Evolutionary conservation across 2,888 invertebrate genomes (phyloP).

Genomic region (Pardosa pseudoannulata): DNA sequence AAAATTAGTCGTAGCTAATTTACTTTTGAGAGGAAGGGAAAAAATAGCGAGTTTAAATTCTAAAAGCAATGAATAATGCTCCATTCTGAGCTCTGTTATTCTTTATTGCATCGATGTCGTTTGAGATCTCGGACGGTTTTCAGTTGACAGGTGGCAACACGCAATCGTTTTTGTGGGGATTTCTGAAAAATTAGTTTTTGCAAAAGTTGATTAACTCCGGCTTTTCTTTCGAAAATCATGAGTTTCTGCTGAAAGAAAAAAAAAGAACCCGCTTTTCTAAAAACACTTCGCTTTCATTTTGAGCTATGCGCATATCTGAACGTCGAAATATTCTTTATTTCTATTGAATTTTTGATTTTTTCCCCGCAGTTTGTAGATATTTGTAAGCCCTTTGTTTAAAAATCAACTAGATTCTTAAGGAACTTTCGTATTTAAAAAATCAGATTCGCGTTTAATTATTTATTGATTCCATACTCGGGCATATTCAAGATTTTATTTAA

Average conservation of each 20-base stretch:
- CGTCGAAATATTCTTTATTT: background rate
- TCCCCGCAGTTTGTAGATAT: background rate
- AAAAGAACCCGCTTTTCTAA: background rate
- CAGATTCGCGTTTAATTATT: too few species aligned
- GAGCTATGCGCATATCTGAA: background rate
- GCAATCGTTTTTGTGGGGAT: slow-evolving; percentile 19
- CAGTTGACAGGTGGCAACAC: slow-evolving; percentile 11
- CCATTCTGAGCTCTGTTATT: background rate
- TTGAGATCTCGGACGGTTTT: background rate
- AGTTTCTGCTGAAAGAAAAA: background rate
- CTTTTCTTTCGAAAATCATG: slow-evolving; percentile 8
- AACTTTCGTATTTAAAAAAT: too few species aligned
- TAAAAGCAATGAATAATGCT: background rate
- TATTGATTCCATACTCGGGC: too few species aligned
- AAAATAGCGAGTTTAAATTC: background rate
- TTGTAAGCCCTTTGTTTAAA: too few species aligned
- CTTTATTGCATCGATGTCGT: slow-evolving; percentile 4
- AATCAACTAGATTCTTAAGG: too few species aligned
- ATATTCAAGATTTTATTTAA: too few species aligned
- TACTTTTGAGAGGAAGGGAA: slow-evolving; percentile 34
- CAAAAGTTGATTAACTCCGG: background rate
- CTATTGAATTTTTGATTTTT: background rate
- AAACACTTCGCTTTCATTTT: background rate
- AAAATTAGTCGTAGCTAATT: slow-evolving; percentile 69
- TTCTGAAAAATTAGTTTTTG: slow-evolving; percentile 10